phyloP scores from a whole-genome alignment of 2,113 vertebrate genomes.

The Salminus brasiliensis region DNA sequence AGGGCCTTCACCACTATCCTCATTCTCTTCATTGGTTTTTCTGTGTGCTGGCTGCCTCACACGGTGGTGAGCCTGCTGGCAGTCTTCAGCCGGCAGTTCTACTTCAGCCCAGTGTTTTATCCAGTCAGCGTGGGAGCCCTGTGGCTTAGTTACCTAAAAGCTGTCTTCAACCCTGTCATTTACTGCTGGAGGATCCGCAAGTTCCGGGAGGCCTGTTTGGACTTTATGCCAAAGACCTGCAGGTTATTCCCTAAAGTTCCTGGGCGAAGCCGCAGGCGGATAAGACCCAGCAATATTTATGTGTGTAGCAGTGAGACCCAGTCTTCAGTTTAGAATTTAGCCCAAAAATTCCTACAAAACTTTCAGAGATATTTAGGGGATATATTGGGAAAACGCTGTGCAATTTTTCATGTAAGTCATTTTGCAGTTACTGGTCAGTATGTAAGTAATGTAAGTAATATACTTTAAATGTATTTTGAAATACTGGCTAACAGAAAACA shows the following conservation, averaged over 20 bases:
- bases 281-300: constrained; percentile 83
- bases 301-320: constrained; percentile 81
- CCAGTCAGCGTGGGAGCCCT: constrained; percentile 73
- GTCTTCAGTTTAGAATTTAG: constrained; percentile 72
- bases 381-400: background rate
- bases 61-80: constrained; percentile 78
- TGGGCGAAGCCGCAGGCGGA: constrained; percentile 76
- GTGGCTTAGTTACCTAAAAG: constrained; percentile 89
- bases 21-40: constrained; percentile 85
- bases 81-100: constrained; percentile 81
- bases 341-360: background rate
- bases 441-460: too few relatives aligned
- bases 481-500: background rate
- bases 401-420: too few relatives aligned
- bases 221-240: constrained; percentile 85
- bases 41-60: constrained; percentile 77
- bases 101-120: constrained; percentile 83
- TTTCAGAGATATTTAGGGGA: background rate
- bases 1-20: constrained; percentile 82
- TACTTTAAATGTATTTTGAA: background rate
- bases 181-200: constrained; percentile 89
- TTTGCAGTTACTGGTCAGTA: too few relatives aligned
- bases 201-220: constrained; percentile 84
- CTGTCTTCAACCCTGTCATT: constrained; percentile 85
- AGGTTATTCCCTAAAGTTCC: constrained; percentile 80